Evolutionary conservation across 2,888 invertebrate genomes (phyloP).

Genomic region (Epirrhoe alternata): DNA sequence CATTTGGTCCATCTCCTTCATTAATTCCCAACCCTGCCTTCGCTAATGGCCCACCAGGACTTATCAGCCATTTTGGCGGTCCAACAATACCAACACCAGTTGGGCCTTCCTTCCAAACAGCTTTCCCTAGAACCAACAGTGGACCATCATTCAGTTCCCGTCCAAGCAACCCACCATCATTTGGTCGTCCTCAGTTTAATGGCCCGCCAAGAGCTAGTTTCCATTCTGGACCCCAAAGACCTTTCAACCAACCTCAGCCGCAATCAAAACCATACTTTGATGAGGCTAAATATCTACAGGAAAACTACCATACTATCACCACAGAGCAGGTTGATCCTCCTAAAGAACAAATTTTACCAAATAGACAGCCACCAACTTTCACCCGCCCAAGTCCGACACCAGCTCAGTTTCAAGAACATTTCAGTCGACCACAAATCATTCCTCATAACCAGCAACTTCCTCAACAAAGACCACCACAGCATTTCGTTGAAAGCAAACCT

Average conservation of each 20-base stretch:
- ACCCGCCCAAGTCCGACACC: slow-evolving; percentile 66
- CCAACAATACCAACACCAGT: slow-evolving; percentile 69
- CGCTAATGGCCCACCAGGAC: slow-evolving; percentile 63
- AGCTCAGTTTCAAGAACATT: slow-evolving; percentile 69
- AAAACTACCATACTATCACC: slow-evolving; percentile 83
- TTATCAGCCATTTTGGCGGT: slow-evolving; percentile 59
- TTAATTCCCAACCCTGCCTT: slow-evolving; percentile 62
- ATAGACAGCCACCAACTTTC: slow-evolving; percentile 67
- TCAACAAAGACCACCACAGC: slow-evolving; percentile 73
- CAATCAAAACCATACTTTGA: slow-evolving; percentile 76
- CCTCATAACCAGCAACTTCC: slow-evolving; percentile 79
- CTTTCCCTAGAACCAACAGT: slow-evolving; percentile 67
- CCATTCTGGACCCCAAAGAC: slow-evolving; percentile 83
- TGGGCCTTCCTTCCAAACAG: slow-evolving; percentile 62
- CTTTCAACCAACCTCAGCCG: slow-evolving; percentile 74
- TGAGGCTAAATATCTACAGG: slow-evolving; percentile 81
- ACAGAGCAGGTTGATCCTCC: slow-evolving; percentile 77
- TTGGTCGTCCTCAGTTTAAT: slow-evolving; percentile 71
- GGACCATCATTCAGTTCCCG: slow-evolving; percentile 66
- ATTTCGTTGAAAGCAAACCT: slow-evolving; percentile 74
- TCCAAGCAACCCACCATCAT: slow-evolving; percentile 62
- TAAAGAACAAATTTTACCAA: slow-evolving; percentile 73
- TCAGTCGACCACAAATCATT: slow-evolving; percentile 62
- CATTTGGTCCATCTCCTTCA: slow-evolving; percentile 66
- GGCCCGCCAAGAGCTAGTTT: slow-evolving; percentile 74